These are phyloP conservation scores for Hypomesus transpacificus DNA, from an alignment of 2,113 vertebrate genomes.

Conservation along the genomic window DNA sequence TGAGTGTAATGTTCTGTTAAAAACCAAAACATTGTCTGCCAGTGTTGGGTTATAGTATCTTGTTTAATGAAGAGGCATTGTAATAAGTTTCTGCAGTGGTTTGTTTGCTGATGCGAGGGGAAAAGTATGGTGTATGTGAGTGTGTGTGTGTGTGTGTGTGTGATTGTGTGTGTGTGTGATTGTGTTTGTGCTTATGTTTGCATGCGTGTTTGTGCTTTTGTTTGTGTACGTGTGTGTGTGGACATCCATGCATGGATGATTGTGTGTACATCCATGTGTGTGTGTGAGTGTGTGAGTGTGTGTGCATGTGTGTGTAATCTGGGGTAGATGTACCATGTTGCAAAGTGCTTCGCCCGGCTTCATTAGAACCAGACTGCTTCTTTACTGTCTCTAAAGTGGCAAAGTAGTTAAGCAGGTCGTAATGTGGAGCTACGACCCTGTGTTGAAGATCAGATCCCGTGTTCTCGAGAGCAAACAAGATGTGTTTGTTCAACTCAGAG, in stretches of 20 bases:
- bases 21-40: constrained; percentile 52
- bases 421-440: constrained; percentile 41
- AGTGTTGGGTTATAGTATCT: constrained; percentile 56
- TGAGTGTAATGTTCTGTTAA: constrained; percentile 52
- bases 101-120: constrained; percentile 69
- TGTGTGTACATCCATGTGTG: constrained; percentile 50
- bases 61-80: constrained; percentile 67
- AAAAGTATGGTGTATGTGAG: constrained; percentile 44
- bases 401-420: constrained; percentile 56
- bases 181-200: constrained; percentile 42
- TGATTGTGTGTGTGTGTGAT: background rate
- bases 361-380: constrained; percentile 37
- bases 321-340: constrained; percentile 55
- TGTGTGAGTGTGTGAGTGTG: constrained; percentile 57
- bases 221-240: constrained; percentile 48
- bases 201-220: constrained; percentile 52
- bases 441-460: constrained; percentile 13
- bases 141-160: background rate
- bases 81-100: constrained; percentile 51
- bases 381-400: constrained; percentile 65
- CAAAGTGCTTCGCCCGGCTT: constrained; percentile 60
- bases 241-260: constrained; percentile 40
- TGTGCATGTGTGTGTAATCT: constrained; percentile 63
- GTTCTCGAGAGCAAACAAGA: background rate
- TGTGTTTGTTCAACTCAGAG: no score